Evolutionary conservation across 2,113 vertebrate genomes (phyloP).

Genomic region (Archilochus colubris): DNA sequence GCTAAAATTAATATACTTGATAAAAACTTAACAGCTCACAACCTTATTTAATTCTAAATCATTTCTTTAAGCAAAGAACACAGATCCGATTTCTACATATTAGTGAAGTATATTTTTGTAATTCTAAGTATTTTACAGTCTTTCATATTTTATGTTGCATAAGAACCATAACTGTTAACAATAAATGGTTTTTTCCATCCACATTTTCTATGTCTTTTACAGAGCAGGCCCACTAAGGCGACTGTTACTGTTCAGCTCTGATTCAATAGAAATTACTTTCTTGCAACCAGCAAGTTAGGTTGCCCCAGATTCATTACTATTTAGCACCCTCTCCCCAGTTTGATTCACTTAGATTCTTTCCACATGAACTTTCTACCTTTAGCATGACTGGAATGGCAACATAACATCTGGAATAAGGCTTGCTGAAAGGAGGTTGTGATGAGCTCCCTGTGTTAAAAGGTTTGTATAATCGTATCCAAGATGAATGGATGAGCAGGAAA

Average conservation of each 20-base stretch:
- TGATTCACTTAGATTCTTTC: slow-evolving; percentile 19
- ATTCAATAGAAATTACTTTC: not conserved
- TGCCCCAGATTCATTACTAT: not conserved
- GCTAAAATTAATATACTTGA: not conserved
- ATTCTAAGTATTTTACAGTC: not conserved
- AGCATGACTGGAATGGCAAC: not conserved
- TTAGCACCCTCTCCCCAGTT: not conserved
- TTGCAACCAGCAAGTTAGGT: not conserved
- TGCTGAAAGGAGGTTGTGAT: not conserved
- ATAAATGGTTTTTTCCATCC: not conserved
- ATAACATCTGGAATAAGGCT: not conserved
- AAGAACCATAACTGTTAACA: not conserved
- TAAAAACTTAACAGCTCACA: not conserved
- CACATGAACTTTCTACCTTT: not conserved
- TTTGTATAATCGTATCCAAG: not conserved
- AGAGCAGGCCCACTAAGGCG: not conserved
- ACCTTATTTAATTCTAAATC: not conserved
- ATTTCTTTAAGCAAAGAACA: not conserved
- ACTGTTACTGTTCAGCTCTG: not conserved
- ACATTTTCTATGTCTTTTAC: not conserved
- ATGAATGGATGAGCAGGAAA: not conserved
- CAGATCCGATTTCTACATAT: not conserved
- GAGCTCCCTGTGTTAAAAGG: not conserved
- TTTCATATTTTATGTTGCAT: not conserved
- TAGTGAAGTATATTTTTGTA: not conserved